Percentiles rank a stretch among this genome's conserved stretches.
Conservation (phyloP, 2,797 vertebrate genomes). For the Mus minutoides region DNA sequence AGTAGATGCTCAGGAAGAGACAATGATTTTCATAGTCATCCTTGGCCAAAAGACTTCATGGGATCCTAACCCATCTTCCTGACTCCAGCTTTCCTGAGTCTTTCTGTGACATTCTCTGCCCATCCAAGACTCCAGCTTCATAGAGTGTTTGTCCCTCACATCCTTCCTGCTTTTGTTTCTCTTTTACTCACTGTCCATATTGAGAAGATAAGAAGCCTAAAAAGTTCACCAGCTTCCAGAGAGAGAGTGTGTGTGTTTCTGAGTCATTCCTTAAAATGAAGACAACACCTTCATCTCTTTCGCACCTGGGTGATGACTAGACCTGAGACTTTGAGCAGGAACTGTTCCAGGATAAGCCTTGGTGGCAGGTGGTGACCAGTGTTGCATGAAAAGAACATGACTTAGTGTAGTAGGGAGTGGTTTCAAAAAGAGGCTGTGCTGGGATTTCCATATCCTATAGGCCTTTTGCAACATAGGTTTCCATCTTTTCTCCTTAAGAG, state of each 20-base stretch:
- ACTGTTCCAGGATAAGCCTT: neutral
- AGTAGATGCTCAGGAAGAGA: neutral
- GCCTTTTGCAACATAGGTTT: neutral
- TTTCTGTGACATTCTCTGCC: neutral
- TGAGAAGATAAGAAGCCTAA: neutral
- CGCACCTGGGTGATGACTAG: neutral
- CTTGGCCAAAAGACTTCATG: accelerated
- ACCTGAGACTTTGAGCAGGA: neutral
- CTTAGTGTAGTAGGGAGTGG: neutral
- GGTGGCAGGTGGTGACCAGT: neutral
- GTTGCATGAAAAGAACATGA: neutral
- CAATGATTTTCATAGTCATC: neutral
- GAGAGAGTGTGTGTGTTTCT: neutral
- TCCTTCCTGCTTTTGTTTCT: neutral
- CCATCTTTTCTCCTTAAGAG: neutral
- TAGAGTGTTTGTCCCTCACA: neutral
- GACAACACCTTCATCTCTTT: too few species aligned
- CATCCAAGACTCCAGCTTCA: too few species aligned
- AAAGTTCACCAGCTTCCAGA: neutral
- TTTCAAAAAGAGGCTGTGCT: neutral
- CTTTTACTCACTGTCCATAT: neutral
- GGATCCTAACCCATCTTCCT: neutral
- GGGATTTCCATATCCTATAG: neutral
- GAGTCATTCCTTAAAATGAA: neutral
- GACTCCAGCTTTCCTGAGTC: neutral